Base-by-base conservation (phyloP, 2,797 vertebrate genomes). In the Labroides dimidiatus region DNA sequence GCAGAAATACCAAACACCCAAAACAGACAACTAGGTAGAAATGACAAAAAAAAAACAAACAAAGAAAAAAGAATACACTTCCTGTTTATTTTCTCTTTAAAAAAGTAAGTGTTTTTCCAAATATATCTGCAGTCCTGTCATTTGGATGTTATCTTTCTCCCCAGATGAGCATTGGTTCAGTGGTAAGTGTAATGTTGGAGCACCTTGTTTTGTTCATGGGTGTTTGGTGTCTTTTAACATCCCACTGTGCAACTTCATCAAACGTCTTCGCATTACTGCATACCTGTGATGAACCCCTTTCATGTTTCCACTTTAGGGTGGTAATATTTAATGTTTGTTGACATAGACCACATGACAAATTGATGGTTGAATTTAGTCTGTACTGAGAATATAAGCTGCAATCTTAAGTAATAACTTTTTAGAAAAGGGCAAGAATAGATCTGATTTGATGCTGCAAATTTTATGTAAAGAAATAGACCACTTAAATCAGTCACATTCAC, bases 91-190 rank as follows among this genome's bases (percentile, higher is more conserved):
- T 33, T 33, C 1, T 45, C 44, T 45, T n/a, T n/a, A n/a, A 2
- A 45, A 45, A 20, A 10, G 10, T n/a, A n/a, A 33, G 8, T 33
- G 30, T 33, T 33, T 33, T 33, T 33, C 30, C 1, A 33, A n/a
- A 33, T 33, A 33, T 5, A 33, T 8, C 30, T 20, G n/a, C 44
- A 45, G 44, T 20, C 45, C n/a, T 48, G 45, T 48, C 20, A 48
- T 66, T 64, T 81, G 20, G 64, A 58, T 84, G 5, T 66, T 15
- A 69, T 60, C 89, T 64, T 87, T 56, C 43, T 75, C 77, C 59
- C 68, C 82, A 94, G 93, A 79, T 77, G 37, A 78, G 62, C 68
- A 1, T 59, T 88, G 89, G 92, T 91, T 80, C 78, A 43, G 87
- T 91, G 91, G 86, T 92, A 85, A 91, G 91, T 84, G 69, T 61